Conservation (phyloP, 2,113 vertebrate species). For the Sarotherodon lohbergeri region DNA sequence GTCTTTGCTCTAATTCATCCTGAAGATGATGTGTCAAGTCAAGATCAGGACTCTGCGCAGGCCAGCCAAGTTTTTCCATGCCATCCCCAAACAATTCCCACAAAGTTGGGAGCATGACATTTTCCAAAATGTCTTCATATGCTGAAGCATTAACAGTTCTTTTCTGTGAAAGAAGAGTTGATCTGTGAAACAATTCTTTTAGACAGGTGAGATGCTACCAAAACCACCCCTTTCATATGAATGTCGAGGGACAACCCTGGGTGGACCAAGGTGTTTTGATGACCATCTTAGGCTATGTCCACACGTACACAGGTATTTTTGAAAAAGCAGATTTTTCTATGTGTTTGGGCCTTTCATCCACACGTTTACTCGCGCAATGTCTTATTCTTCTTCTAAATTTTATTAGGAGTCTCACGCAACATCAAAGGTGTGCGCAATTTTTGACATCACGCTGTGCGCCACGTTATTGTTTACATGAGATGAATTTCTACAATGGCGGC, state of each 20-base stretch:
- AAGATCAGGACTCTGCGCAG: background rate
- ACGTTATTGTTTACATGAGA: background rate
- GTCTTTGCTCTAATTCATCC: background rate
- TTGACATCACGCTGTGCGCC: background rate
- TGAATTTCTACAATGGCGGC: too few relatives aligned
- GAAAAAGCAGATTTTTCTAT: rapidly evolving
- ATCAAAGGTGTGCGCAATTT: rapidly evolving
- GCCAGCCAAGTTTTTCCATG: background rate
- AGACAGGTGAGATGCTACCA: background rate
- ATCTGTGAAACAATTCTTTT: background rate
- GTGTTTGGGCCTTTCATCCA: rapidly evolving
- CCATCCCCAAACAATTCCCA: background rate
- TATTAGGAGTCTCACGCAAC: rapidly evolving
- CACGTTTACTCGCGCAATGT: background rate
- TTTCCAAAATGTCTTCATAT: background rate
- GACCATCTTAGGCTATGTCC: rapidly evolving
- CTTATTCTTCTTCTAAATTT: background rate
- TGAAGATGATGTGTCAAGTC: background rate
- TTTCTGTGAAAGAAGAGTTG: background rate
- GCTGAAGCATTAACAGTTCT: background rate
- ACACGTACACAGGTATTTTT: background rate
- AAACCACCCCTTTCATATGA: background rate
- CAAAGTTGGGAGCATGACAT: background rate
- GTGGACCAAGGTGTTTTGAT: background rate
- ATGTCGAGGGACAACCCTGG: background rate